Base-by-base conservation (phyloP, 2,113 vertebrate species). In the Carassius gibelio region DNA sequence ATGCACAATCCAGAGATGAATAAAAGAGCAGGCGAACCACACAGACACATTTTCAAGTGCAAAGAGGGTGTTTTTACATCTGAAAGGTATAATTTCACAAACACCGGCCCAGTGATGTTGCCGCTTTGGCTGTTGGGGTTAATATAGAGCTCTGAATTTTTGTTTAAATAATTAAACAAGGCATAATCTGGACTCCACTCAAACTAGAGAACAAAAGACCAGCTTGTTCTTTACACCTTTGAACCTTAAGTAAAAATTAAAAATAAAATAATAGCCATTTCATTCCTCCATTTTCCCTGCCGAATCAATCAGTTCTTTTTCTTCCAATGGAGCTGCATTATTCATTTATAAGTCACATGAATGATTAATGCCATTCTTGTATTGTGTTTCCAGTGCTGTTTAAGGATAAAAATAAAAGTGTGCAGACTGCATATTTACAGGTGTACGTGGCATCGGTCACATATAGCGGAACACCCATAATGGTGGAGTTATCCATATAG, bases 321-420 rank as follows among this genome's bases (percentile, higher is more conserved):
- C 15, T 30, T 21, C 42, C 72, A 78, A 81, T 64, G 8, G 34
- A 8, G 34, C 55, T 19, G 13, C 74, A 82, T 88, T 88, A 79
- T 86, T 86, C 69, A 84, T 89, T 82, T 78, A 87, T 55, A 66
- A 59, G 21, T 23, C 13, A 5, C 23, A 42, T 88, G 79, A 90
- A 91, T 92, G 83, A 84, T 87, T 83, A 66, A 91, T 88, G 83
- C 0, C 30, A 3, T 10, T 87, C 59, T 57, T 72, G 36, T 66
- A 30, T 87, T 64, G 30, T 14, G 48, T 85, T 92, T 71, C 72
- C 19, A 14, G 17, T 69, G 26, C 30, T 71, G 66, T 69, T 87
- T 77, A 76, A 81, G 84, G 50, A 52, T 84, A 64, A 83, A 82
- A 82, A 55, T 86, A 86, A 84, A 76, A 86, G 81, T 78, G 69